A percentile compares a stretch with the other conserved stretches of the same genome.
phyloP scores from a whole-genome alignment of 2,888 invertebrate species.

The Sepiola atlantica region DNA sequence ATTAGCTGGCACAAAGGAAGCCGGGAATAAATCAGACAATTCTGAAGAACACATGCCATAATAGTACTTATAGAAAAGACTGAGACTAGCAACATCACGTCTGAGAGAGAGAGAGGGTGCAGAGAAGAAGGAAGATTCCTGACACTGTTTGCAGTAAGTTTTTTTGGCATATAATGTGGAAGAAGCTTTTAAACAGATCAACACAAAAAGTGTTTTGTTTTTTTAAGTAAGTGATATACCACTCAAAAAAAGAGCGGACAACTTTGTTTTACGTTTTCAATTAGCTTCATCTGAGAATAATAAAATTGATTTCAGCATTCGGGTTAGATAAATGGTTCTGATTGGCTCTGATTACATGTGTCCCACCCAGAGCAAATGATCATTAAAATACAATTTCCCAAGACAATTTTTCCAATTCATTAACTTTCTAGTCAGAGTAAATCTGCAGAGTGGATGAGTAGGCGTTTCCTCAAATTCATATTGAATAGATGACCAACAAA shows the following conservation, averaged over 20 bases:
- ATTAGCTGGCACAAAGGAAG: no score
- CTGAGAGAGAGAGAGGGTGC: no score
- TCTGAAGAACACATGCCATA: no score
- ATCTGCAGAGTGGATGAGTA: not conserved
- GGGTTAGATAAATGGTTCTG: not conserved
- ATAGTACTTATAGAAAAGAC: no score
- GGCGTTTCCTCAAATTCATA: not conserved
- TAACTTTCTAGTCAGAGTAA: not conserved
- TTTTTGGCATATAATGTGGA: not conserved
- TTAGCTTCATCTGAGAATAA: not conserved
- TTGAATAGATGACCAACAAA: not conserved
- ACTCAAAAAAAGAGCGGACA: not conserved
- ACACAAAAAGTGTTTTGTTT: no score
- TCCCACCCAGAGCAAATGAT: not conserved
- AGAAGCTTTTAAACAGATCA: not conserved
- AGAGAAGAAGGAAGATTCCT: no score
- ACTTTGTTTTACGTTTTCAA: not conserved
- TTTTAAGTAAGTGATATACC: not conserved
- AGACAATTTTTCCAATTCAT: slow-evolving; percentile 12
- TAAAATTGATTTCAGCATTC: slow-evolving; percentile 3
- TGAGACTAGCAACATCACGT: no score
- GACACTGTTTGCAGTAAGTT: not conserved
- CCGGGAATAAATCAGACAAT: no score
- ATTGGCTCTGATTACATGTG: not conserved
- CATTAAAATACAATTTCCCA: slow-evolving; percentile 5